Conservation (phyloP, 2,113 vertebrate species). For the Boleophthalmus pectinirostris region DNA sequence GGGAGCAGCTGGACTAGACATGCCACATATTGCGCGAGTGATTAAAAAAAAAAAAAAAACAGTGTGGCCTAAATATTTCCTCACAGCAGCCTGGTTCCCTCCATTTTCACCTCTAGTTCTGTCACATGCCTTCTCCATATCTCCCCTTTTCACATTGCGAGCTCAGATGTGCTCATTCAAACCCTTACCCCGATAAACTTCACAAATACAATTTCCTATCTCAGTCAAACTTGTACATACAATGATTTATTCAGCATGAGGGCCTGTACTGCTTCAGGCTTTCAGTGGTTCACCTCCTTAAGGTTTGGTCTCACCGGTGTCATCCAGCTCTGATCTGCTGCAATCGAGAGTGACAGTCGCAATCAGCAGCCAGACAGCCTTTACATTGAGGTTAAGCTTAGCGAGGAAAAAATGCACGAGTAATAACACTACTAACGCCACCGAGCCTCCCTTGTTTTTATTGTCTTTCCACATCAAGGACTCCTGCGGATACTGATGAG, state of each 20-base stretch:
- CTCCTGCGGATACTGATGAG: conserved; percentile 46
- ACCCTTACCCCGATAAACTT: conserved; percentile 45
- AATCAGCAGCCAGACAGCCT: conserved; percentile 46
- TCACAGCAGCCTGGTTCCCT: conserved; percentile 51
- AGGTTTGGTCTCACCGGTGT: conserved; percentile 16
- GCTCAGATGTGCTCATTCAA: conserved; percentile 46
- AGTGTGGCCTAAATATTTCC: conserved; percentile 64
- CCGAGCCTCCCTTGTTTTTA: conserved; percentile 26
- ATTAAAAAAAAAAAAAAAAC: conserved; percentile 36
- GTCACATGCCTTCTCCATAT: conserved; percentile 57
- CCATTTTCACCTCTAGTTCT: conserved; percentile 63
- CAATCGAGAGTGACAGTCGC: conserved; percentile 38
- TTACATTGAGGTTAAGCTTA: conserved; percentile 20
- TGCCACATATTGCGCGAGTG: conserved; percentile 49
- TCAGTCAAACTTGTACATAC: conserved; percentile 38
- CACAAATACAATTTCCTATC: conserved; percentile 33
- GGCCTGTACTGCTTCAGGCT: conserved; percentile 16
- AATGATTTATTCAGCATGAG: conserved; percentile 45
- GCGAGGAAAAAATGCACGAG: conserved; percentile 19
- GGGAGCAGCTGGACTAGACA: conserved; percentile 63
- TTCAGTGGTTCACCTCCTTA: conserved; percentile 9
- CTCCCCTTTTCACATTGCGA: conserved; percentile 41
- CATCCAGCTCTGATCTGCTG: conserved; percentile 34
- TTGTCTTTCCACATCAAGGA: conserved; percentile 34
- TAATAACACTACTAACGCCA: conserved; percentile 48